These are phyloP conservation scores for Hemicordylus capensis DNA, from an alignment of 2,113 vertebrate species.

Conservation along the genomic window DNA sequence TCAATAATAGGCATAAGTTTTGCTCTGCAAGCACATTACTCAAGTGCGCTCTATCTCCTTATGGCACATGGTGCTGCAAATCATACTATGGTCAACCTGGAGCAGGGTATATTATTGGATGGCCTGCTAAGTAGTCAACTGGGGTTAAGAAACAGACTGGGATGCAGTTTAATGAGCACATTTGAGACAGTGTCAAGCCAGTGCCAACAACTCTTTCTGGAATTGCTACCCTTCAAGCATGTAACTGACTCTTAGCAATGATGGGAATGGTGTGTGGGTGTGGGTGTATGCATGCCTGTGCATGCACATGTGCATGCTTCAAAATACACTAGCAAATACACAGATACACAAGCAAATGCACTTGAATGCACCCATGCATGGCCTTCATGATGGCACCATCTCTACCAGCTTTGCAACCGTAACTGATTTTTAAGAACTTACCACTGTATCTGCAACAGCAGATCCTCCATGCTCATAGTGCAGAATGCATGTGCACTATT, in stretches of 20 bases:
- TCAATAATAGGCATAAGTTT: background rate
- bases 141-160: background rate
- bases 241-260: too few species aligned
- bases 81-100: background rate
- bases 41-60: background rate
- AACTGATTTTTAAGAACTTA: background rate
- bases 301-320: background rate
- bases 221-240: background rate
- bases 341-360: background rate
- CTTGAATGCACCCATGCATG: background rate
- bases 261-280: background rate
- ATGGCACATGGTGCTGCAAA: background rate
- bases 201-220: background rate
- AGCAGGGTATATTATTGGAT: background rate
- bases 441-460: too few species aligned
- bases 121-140: background rate
- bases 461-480: background rate
- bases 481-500: background rate
- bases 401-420: background rate
- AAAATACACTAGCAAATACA: too few species aligned
- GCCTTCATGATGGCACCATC: background rate
- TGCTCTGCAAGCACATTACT: background rate
- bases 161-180: background rate
- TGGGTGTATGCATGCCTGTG: background rate
- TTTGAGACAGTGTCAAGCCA: background rate